Base-by-base conservation (phyloP, 2,888 invertebrate genomes). In the Hirtodrosophila confusa region DNA sequence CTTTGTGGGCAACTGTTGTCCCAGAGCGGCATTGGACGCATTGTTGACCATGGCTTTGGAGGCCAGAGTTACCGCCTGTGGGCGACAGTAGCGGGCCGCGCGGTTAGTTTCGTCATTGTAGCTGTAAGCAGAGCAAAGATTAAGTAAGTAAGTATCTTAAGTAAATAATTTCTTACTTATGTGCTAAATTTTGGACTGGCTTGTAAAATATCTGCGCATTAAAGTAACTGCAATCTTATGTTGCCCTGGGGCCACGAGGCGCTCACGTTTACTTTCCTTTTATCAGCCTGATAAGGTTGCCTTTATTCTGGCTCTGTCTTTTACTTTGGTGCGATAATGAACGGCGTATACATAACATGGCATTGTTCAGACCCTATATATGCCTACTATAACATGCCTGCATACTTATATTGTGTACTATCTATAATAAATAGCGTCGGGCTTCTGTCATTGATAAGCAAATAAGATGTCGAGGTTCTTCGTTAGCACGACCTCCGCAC, bases 41-140 rank as follows among this genome's bases (percentile, higher is more conserved):
- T 90, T 90, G 61, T 90, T 90, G 55, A 90, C 89, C 86, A 90
- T 91, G 70, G 89, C 91, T 80, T 90, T 88, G 51, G 91, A 90
- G 66, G 89, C 90, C 62, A 91, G 79, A 63, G 90, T 90, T 68
- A 91, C 88, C 67, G 90, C 88, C 79, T 91, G 91, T 3, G 91
- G 91, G 29, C 91, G 91, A 70, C 90, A 91, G 65, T 89, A 91
- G 74, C 88, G 90, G 45, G 89, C 76, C 40, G 84, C 75, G 69
- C 90, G 80, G 63, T 88, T 89, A 65, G 88, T 71, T 67, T 91
- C 91, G 69, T 91, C 91, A 82, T 89, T 88, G 68, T 88, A 90
- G 57, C 90, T 90, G 77, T 7, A 88, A 84, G 10, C 9, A 35
- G 60, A 68, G 31, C 39, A 62, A 23, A 58, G 36, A 61, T 45